phyloP scores from a whole-genome alignment of 2,797 vertebrate genomes.

The Anguilla megastoma region DNA sequence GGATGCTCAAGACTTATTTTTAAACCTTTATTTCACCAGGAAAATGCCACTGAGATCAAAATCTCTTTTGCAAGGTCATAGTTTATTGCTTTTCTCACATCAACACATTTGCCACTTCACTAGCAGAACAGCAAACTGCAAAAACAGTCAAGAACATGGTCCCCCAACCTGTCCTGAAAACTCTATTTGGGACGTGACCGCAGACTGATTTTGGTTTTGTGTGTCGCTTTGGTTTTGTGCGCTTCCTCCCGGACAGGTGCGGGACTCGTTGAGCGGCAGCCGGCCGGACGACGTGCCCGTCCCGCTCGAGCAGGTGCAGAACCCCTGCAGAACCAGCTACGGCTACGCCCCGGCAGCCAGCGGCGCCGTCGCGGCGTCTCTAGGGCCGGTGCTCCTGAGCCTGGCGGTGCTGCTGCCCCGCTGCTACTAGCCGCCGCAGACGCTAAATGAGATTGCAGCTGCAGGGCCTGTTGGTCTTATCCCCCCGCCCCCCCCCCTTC shows the following conservation, averaged over 20 bases:
- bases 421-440: neutral
- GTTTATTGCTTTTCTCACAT: neutral
- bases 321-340: constrained; percentile 75
- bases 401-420: constrained; percentile 34
- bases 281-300: constrained; percentile 75
- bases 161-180: neutral
- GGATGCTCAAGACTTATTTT: neutral
- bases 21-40: no score
- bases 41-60: no score
- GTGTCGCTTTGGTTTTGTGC: neutral
- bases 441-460: neutral
- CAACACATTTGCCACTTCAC: neutral
- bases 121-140: neutral
- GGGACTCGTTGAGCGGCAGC: neutral
- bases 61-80: no score
- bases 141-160: neutral
- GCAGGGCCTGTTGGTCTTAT: neutral
- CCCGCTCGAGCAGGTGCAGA: constrained; percentile 65
- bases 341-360: constrained; percentile 58
- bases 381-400: constrained; percentile 51
- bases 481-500: neutral
- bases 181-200: neutral
- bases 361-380: neutral
- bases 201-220: neutral
- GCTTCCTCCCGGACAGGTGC: constrained; percentile 59